Percentiles rank a stretch among this genome's conserved stretches.
Conservation (phyloP, 1,140 invertebrate genomes). For the Liolophura sinensis region DNA sequence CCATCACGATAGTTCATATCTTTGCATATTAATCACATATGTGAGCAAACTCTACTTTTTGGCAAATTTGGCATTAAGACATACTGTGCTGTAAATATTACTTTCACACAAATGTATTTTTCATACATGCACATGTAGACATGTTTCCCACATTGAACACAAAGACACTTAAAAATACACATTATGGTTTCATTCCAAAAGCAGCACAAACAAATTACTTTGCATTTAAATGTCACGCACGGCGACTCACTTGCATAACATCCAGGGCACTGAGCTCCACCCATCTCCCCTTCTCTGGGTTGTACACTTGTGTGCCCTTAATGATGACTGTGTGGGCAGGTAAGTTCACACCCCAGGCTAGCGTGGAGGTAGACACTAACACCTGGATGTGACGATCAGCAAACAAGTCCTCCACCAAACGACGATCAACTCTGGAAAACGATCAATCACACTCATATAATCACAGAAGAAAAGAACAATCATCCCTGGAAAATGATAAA, state of each 20-base stretch:
- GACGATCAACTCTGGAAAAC: slow-evolving; percentile 82
- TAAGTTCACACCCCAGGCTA: slow-evolving; percentile 99
- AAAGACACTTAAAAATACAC: neutral
- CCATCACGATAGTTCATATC: too few relatives aligned
- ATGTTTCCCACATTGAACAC: too few relatives aligned
- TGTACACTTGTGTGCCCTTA: slow-evolving; percentile 99
- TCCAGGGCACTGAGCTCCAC: slow-evolving; percentile 95
- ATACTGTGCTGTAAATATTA: neutral
- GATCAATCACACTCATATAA: neutral
- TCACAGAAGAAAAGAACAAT: too few relatives aligned
- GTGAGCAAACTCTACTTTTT: too few relatives aligned
- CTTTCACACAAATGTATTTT: neutral
- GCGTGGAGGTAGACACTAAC: slow-evolving; percentile 95
- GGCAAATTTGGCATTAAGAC: too few relatives aligned
- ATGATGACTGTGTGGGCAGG: slow-evolving; percentile 99
- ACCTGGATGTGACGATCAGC: slow-evolving; percentile 98
- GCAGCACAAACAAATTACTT: neutral
- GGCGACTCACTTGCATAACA: slow-evolving; percentile 81
- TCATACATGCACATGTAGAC: neutral
- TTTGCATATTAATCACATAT: too few relatives aligned
- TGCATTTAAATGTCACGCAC: neutral
- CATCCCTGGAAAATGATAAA: too few relatives aligned
- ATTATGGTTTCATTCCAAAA: neutral
- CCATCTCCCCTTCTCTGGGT: slow-evolving; percentile 98
- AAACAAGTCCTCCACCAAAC: slow-evolving; percentile 98